Evolutionary conservation across 1,140 invertebrate genomes (phyloP), one percentile per base, ranked within the genome.

Genomic region (Hestina assimilis): DNA sequence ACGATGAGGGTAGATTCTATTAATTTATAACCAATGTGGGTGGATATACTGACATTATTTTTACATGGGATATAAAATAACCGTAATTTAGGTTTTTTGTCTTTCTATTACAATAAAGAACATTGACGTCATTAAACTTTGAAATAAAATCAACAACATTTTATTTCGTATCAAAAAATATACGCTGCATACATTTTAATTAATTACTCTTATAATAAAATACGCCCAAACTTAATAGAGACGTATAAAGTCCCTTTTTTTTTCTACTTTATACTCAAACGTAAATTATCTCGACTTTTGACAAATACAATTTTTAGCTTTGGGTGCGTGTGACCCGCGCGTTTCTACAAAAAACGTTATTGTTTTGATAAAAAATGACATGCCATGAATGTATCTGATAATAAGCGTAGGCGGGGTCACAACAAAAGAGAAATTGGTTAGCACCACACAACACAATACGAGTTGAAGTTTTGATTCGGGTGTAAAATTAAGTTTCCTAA

Each of bases 321-420:
- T 62, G 52, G 57, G 41, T 59, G 59, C 67, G 70, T 74, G 75
- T 69, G 76, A 83, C 66, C 64, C 47, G 40, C 66, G 29, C 38
- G 63, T 69, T 58, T 56, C 50, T 69, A 71, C 68, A 81, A 78
- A 38, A 79, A 83, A 74, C 33, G 66, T 82, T 79, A 85, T 86
- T 87, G 82, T 87, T 87, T 87, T 87, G 81, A 84, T 87, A 85
- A 87, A 87, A 87, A 87, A 87, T 86, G 78, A 84, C 81, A 78
- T 67, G 79, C 79, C 79, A 79, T 46, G 65, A 66, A 81, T 71
- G 68, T 64, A 86, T 86, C 83, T 82, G 84, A 86, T 84, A 86
- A 86, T 87, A 75, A 69, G 58, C 69, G 84, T 86, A 59, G 84
- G 83, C 76, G 80, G 81, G 56, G 75, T 69, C 45, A 47, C 40